Base-by-base conservation (phyloP, 2,797 vertebrate species). In the Scolopax bukidnonensis region DNA sequence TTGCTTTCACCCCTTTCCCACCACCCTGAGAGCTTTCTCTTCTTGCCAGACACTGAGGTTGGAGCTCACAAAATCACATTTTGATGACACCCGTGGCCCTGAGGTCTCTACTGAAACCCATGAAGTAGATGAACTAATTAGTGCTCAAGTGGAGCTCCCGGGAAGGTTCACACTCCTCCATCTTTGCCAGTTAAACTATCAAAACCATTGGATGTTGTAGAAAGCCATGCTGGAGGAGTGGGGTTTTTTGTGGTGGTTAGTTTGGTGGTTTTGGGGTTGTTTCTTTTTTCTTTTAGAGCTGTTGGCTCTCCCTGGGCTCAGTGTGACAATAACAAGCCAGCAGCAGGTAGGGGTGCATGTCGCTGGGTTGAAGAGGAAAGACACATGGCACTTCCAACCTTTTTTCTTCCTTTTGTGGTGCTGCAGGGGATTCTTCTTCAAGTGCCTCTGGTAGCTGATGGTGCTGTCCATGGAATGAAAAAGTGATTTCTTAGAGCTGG, bases 341-440 rank as follows among this genome's bases (percentile, higher is more conserved):
- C 8, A 47, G 16, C 77, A 9, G 2, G 14, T 33, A 54, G 60
- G 60, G 41, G 25, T 5, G 30, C 33, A 1, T 9, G 25, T 38
- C 4, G 1, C 45, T 36, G 25, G 45, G 8, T 4, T 17, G 19
- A 41, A 9, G 12, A 20, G n/a, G 64, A 45, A 45, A 40, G 48
- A 60, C 14, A 17, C 1, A 0, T 41, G 36, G 33, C 16, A 3
- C 36, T 69, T 21, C 45, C 64, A 68, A 9, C 9, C 12, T 0
- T 40, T 65, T 65, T 69, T 19, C 13, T 54, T 50, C 78, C n/a
- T 54, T 19, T 77, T 11, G 23, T 27, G 50, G n/a, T 19, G 25
- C 79, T 71, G 67, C 48, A 28, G 83, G 17, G 19, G 28, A 3
- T 32, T 68, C 24, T 64, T 19, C 70, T 50, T n/a, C 48, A 47